Conservation (phyloP, 2,113 vertebrate genomes). For the human (Homo sapiens) region GRCh38 chr6:160359501-160360000, state of each 20-base stretch:
- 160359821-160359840: not conserved
- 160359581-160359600: not conserved
- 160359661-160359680: not conserved
- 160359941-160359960: not conserved
- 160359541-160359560: not conserved
- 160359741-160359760: not conserved
- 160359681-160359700: not conserved
- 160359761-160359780: not conserved
- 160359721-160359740: not conserved
- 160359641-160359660: not conserved
- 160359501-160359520: not conserved
- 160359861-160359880: not conserved
- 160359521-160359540: not conserved
- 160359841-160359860: not conserved
- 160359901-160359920: not conserved
- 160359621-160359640: not conserved
- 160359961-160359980: not conserved
- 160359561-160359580: not conserved
- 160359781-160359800: not conserved
- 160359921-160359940: not conserved
- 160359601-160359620: not conserved
- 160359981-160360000: not conserved
- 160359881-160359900: not conserved
- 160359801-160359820: too few relatives aligned
- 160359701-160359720: not conserved